Base-by-base conservation (phyloP, 2,797 vertebrate genomes). In the Macropodus opercularis region DNA sequence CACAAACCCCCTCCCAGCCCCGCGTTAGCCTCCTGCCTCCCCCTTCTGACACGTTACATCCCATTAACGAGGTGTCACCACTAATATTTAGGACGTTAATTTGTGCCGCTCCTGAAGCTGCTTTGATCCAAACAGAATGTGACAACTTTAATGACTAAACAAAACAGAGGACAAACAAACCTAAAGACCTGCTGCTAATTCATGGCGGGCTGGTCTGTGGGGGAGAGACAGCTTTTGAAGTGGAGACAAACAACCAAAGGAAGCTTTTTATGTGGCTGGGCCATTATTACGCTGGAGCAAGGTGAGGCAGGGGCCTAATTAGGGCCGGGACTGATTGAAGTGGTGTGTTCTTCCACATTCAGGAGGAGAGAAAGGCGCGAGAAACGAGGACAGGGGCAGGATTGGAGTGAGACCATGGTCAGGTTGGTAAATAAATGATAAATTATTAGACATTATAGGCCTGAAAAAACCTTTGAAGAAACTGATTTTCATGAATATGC, bases 141-240 rank as follows among this genome's bases (percentile, higher is more conserved):
- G 87, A 89, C 88, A 88, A 83, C 80, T 86, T 85, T 87, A 90
- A 90, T 80, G 80, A 81, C 72, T 44, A 85, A 87, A 89, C 81
- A 84, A 82, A 91, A 89, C 80, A 73, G 63, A 75, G 64, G 78
- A 85, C 84, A 85, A 88, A 86, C 86, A 90, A 87, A 85, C 67
- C 68, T 66, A 83, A 83, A 79, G 82, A 78, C 59, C 77, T 46
- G 61, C 57, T 36, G 77, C 74, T 67, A 62, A 73, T 76, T 55
- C 67, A 13, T 19, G 60, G 42, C 15, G 32, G 60, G 69, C 61
- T 23, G 64, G 77, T 77, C 73, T 49, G 54, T 34, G 1, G 68
- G 83, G 77, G 68, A 81, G 77, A 72, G 69, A 36, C 22, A 2
- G 62, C 61, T 62, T 81, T 79, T 82, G 75, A 84, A 79, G 79